phyloP scores from a whole-genome alignment of 2,797 vertebrate genomes.

The Enteromius afrohamiltoni region DNA sequence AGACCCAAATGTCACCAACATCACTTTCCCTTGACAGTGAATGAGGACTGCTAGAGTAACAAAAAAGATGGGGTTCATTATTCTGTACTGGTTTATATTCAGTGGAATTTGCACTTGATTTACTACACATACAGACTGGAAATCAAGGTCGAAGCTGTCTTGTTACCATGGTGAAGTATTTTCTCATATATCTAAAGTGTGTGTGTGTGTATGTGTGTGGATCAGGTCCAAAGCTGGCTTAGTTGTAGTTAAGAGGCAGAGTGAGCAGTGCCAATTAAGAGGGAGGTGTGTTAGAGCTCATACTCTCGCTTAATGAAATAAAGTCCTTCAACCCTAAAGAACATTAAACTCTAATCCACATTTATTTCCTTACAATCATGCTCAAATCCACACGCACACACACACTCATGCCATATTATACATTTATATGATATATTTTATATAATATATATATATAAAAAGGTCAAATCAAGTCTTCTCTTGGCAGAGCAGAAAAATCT shows the following conservation, averaged over 20 bases:
- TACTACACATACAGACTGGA: slow-evolving; percentile 50
- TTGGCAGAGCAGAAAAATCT: neutral
- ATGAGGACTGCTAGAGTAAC: slow-evolving; percentile 1
- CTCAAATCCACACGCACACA: neutral
- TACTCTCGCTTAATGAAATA: slow-evolving; percentile 33
- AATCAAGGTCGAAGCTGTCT: slow-evolving; percentile 58
- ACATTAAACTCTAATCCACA: neutral
- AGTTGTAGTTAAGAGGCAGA: slow-evolving; percentile 32
- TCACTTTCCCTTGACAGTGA: slow-evolving; percentile 18
- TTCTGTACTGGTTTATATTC: slow-evolving; percentile 20
- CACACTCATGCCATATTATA: neutral
- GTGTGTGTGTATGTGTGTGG: slow-evolving; percentile 32
- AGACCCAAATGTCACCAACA: slow-evolving; percentile 22
- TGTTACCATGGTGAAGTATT: slow-evolving; percentile 60
- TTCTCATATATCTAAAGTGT: slow-evolving; percentile 44
- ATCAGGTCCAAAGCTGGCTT: slow-evolving; percentile 37
- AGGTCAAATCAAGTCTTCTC: neutral
- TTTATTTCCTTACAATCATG: neutral
- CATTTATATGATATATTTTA: no score
- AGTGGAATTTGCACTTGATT: slow-evolving; percentile 42
- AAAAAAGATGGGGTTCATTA: slow-evolving; percentile 9
- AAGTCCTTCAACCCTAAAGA: slow-evolving; percentile 19
- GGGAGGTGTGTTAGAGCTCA: slow-evolving; percentile 11
- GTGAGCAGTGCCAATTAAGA: slow-evolving; percentile 45
- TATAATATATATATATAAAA: neutral